These are phyloP conservation scores for Ptiloglossa arizonensis DNA, from an alignment of 1,140 invertebrate species.

Conservation along the genomic window DNA sequence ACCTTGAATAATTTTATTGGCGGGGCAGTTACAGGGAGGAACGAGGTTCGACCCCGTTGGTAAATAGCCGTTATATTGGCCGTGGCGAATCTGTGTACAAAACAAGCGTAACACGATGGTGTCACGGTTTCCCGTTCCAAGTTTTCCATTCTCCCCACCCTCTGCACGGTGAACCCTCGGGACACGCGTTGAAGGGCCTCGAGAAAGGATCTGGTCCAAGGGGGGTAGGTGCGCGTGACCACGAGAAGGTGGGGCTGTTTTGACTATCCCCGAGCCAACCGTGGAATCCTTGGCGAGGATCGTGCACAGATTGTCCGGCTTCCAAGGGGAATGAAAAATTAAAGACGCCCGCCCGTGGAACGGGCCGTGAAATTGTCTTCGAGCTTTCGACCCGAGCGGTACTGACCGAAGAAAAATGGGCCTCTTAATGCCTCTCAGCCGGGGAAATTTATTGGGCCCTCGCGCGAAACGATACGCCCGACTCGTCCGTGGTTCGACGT, in stretches of 20 bases:
- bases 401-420: conserved; percentile 22
- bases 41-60: conserved; percentile 21
- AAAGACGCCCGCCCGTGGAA: conserved; percentile 18
- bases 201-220: conserved; percentile 33
- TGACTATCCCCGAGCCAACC: conserved; percentile 52
- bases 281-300: conserved; percentile 35
- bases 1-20: conserved; percentile 79
- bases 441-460: conserved; percentile 21
- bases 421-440: conserved; percentile 30
- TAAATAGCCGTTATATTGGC: conserved; percentile 77
- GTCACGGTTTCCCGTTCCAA: conserved; percentile 70
- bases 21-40: conserved; percentile 30
- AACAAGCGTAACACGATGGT: conserved; percentile 75
- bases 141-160: conserved; percentile 29
- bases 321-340: conserved; percentile 60
- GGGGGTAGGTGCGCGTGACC: conserved; percentile 22
- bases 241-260: conserved; percentile 64
- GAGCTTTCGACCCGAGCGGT: neutral
- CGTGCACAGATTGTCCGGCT: neutral
- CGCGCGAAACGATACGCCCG: neutral
- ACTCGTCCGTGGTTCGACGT: no score
- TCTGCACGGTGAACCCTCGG: conserved; percentile 18
- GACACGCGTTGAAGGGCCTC: conserved; percentile 53
- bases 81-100: conserved; percentile 76
- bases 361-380: conserved; percentile 46